These are phyloP conservation scores for Polyergus mexicanus DNA, from an alignment of 1,140 invertebrate species.

Conservation along the genomic window DNA sequence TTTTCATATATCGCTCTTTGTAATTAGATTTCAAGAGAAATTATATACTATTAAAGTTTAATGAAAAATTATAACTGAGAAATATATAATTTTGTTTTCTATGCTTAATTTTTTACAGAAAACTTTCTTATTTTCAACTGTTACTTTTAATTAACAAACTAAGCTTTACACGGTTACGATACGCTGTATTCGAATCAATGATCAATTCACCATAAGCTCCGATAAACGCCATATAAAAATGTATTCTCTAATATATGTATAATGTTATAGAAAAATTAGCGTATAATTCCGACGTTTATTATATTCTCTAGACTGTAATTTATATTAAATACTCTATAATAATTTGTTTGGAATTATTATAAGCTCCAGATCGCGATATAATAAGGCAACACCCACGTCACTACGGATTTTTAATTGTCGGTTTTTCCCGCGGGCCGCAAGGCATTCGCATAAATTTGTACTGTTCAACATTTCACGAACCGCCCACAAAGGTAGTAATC, in stretches of 20 bases:
- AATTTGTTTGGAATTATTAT: background rate
- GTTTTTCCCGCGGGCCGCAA: background rate
- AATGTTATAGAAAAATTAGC: background rate
- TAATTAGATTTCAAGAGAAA: background rate
- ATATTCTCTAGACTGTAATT: background rate
- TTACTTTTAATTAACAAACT: background rate
- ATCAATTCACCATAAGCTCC: background rate
- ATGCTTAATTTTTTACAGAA: background rate
- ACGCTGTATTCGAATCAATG: background rate
- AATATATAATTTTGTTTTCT: background rate
- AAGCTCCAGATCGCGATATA: background rate
- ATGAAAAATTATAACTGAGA: background rate
- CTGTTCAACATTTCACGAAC: background rate
- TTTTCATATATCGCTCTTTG: background rate
- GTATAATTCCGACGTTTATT: background rate
- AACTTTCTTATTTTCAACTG: background rate
- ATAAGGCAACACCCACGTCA: background rate
- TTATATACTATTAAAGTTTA: background rate
- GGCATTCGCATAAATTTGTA: background rate
- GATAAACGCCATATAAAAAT: background rate
- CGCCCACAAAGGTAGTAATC: constrained; percentile 38
- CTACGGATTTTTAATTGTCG: constrained; percentile 32
- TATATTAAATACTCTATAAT: background rate
- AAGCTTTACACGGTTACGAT: background rate
- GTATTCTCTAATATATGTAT: background rate